Percentiles rank a stretch among this genome's conserved stretches.
These are phyloP conservation scores for Sebastes iracundus DNA, from an alignment of 2,797 vertebrate genomes.

Conservation along the genomic window DNA sequence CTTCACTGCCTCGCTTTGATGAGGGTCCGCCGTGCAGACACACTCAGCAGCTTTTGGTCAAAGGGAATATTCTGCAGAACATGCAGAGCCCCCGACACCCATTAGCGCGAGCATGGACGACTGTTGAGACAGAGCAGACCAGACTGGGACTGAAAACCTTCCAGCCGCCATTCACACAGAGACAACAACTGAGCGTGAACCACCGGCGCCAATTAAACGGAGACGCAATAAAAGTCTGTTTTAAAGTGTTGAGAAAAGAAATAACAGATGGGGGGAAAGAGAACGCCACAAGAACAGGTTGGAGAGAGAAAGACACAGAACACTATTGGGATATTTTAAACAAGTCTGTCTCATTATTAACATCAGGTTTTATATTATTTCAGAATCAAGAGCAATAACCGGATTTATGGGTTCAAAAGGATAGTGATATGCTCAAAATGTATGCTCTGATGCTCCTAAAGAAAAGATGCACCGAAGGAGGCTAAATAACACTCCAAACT, in stretches of 20 bases:
- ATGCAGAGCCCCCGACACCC: not conserved
- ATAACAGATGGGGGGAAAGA: not conserved
- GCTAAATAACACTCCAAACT: too few relatives aligned
- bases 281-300: not conserved
- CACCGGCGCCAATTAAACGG: slow-evolving; percentile 29
- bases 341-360: not conserved
- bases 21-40: slow-evolving; percentile 27
- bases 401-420: not conserved
- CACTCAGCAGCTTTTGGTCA: slow-evolving; percentile 44
- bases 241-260: not conserved
- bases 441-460: too few relatives aligned
- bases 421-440: too few relatives aligned
- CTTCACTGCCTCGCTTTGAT: not conserved
- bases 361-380: not conserved
- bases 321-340: not conserved
- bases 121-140: not conserved
- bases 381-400: not conserved
- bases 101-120: not conserved
- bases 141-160: not conserved
- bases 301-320: not conserved
- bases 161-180: slow-evolving; percentile 17
- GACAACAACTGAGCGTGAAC: slow-evolving; percentile 10
- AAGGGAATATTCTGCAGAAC: slow-evolving; percentile 5
- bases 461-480: too few relatives aligned
- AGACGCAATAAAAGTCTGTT: slow-evolving; percentile 26